Conservation (phyloP, 1,140 invertebrate genomes). For the Eufriesea mexicana region DNA sequence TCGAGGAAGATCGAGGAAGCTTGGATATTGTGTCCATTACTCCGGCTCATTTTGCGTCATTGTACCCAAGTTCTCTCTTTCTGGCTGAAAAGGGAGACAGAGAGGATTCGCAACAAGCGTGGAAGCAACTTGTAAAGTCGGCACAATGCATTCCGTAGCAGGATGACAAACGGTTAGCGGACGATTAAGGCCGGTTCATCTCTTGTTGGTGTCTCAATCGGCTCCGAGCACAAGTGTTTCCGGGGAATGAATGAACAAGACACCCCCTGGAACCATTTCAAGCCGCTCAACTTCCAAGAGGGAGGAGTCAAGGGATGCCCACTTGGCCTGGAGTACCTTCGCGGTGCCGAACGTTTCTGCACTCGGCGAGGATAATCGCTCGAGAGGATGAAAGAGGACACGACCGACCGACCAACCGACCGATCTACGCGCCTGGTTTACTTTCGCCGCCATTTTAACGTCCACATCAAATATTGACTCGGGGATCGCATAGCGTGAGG, state of each 20-base stretch:
- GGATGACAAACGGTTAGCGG: conserved; percentile 56
- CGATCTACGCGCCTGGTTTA: conserved; percentile 25
- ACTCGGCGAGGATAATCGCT: conserved; percentile 54
- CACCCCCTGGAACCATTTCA: conserved; percentile 59
- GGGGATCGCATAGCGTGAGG: not conserved
- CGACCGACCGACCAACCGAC: not conserved
- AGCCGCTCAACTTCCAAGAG: conserved; percentile 60
- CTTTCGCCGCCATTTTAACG: conserved; percentile 10
- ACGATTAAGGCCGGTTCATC: conserved; percentile 53
- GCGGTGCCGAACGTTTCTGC: conserved; percentile 59
- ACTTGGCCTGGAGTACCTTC: conserved; percentile 74
- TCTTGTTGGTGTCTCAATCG: conserved; percentile 71
- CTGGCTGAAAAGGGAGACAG: not conserved
- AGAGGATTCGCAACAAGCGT: conserved; percentile 46
- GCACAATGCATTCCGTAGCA: conserved; percentile 30
- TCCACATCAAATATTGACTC: not conserved
- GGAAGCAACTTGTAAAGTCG: conserved; percentile 36
- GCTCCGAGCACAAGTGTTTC: conserved; percentile 76
- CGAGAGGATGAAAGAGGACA: conserved; percentile 50
- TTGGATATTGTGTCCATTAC: conserved; percentile 46
- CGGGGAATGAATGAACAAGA: conserved; percentile 76
- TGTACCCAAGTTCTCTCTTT: conserved; percentile 31
- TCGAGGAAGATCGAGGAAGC: not conserved
- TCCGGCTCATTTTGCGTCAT: conserved; percentile 55
- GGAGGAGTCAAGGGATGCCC: conserved; percentile 74